Conservation (phyloP, 2,888 invertebrate species). For the Prenolepis imparis region DNA sequence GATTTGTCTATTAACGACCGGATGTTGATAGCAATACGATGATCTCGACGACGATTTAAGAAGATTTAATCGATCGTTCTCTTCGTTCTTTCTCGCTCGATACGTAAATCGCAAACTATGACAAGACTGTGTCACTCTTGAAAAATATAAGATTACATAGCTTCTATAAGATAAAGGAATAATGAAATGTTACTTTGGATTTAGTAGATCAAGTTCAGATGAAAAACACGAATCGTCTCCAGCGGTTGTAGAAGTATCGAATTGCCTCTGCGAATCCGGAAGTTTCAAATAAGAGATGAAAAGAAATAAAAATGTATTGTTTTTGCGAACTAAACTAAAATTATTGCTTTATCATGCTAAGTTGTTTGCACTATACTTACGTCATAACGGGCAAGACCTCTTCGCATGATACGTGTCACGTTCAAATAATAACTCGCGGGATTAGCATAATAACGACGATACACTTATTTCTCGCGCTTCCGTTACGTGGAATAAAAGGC, state of each 20-base stretch:
- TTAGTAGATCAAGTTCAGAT: slow-evolving; percentile 76
- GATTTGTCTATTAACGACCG: slow-evolving; percentile 40
- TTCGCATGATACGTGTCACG: slow-evolving; percentile 80
- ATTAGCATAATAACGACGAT: slow-evolving; percentile 60
- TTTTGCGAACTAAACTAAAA: background rate
- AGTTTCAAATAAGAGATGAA: background rate
- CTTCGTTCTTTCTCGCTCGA: slow-evolving; percentile 11
- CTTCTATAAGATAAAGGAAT: background rate
- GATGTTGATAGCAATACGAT: slow-evolving; percentile 24
- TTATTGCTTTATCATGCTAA: background rate
- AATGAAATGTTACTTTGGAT: slow-evolving; percentile 66
- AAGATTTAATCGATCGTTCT: slow-evolving; percentile 36
- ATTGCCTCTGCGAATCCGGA: slow-evolving; percentile 67
- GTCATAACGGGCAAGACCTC: slow-evolving; percentile 75
- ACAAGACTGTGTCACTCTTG: slow-evolving; percentile 49
- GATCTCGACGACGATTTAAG: slow-evolving; percentile 26
- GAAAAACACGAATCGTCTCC: slow-evolving; percentile 74
- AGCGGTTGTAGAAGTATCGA: slow-evolving; percentile 70
- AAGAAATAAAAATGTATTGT: background rate
- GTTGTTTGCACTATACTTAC: slow-evolving; percentile 70
- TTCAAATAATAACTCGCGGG: slow-evolving; percentile 50
- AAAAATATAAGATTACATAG: background rate
- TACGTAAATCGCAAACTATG: slow-evolving; percentile 9
- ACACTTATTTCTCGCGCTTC: slow-evolving; percentile 43
- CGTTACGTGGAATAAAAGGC: slow-evolving; percentile 46